These are phyloP conservation scores for Buathra laborator DNA, from an alignment of 2,888 invertebrate species.

Conservation along the genomic window DNA sequence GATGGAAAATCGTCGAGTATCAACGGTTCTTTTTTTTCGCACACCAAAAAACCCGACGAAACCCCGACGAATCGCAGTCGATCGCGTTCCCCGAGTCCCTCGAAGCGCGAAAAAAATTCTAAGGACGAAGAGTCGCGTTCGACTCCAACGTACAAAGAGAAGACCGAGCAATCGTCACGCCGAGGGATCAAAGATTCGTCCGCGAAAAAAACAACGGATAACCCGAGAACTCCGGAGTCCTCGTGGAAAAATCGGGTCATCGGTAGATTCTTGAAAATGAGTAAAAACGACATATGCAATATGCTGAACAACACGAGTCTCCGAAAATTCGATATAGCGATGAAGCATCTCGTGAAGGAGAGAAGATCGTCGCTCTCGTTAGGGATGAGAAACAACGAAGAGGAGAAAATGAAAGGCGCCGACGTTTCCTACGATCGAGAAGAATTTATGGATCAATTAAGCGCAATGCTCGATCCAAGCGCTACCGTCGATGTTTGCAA, in stretches of 20 bases:
- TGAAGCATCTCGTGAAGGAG: conserved; percentile 83
- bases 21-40: conserved; percentile 22
- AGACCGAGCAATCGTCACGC: not conserved
- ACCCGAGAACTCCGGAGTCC: conserved; percentile 68
- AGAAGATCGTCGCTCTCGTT: conserved; percentile 77
- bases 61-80: not conserved
- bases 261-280: conserved; percentile 83
- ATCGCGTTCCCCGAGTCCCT: conserved; percentile 19
- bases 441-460: conserved; percentile 84
- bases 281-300: conserved; percentile 83
- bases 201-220: conserved; percentile 51
- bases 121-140: not conserved
- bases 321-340: conserved; percentile 82
- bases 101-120: conserved; percentile 20
- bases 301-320: conserved; percentile 83
- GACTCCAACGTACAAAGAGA: not conserved
- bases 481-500: conserved; percentile 87
- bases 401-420: conserved; percentile 79
- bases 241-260: conserved; percentile 82
- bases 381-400: conserved; percentile 80
- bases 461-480: conserved; percentile 87
- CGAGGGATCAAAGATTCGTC: conserved; percentile 21
- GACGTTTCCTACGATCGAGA: conserved; percentile 77
- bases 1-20: conserved; percentile 26
- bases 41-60: conserved; percentile 29